Conservation (phyloP, 2,888 invertebrate species). For the Cylindroiulus punctatus region DNA sequence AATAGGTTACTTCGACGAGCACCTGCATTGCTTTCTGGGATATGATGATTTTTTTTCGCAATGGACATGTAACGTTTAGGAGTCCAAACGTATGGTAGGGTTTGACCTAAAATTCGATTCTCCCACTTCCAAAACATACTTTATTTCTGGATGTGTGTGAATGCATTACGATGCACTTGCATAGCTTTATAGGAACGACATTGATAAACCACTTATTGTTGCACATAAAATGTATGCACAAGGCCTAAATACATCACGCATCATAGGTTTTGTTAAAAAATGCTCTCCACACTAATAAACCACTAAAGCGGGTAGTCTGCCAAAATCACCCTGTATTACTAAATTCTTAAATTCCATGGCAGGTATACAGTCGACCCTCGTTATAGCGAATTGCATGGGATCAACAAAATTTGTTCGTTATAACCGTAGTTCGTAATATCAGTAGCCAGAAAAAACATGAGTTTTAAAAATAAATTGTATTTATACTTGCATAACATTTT, state of each 20-base stretch:
- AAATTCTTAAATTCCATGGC: background rate
- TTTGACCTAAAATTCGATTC: background rate
- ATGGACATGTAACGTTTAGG: background rate
- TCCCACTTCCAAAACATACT: conserved; percentile 26
- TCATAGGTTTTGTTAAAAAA: background rate
- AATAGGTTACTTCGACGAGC: background rate
- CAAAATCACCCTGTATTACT: background rate
- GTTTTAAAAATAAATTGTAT: no score
- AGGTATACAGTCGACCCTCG: no score
- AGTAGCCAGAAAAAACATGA: no score
- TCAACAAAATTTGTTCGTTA: no score
- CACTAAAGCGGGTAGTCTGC: no score
- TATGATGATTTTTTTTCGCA: background rate
- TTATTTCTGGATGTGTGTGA: background rate
- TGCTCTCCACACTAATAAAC: background rate
- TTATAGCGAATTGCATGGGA: no score
- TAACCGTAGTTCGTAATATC: no score
- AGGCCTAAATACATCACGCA: conserved; percentile 11
- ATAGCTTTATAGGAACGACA: background rate
- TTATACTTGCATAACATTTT: no score
- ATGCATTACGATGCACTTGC: background rate
- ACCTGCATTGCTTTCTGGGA: conserved; percentile 3
- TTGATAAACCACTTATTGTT: background rate
- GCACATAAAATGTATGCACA: background rate
- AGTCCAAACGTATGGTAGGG: background rate